phyloP scores from a whole-genome alignment of 92 coral and sea anemone genomes.

The Umimayanthus chanpuru region DNA sequence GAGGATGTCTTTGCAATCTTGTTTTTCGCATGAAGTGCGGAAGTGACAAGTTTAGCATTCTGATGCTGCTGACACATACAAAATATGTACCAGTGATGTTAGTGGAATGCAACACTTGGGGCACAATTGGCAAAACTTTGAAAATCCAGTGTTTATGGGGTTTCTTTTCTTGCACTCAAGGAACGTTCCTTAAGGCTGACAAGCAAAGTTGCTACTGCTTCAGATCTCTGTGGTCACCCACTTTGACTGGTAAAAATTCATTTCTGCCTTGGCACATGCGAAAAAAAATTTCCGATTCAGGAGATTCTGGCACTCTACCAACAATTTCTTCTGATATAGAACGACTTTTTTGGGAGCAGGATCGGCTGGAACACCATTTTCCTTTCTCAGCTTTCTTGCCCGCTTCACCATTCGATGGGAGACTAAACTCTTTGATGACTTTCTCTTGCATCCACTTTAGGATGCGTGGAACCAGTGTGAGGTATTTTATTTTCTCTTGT shows the following conservation, averaged over 20 bases:
- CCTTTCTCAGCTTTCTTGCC: not conserved
- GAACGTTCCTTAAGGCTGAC: not conserved
- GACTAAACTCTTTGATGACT: not conserved
- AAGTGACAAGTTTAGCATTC: conserved; percentile 18
- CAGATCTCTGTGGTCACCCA: not conserved
- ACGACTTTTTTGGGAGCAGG: not conserved
- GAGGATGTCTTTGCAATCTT: conserved; percentile 21
- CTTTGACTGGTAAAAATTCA: not conserved
- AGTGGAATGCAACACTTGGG: conserved; percentile 28
- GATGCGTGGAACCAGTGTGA: not conserved
- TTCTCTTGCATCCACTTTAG: not conserved
- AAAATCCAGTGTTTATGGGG: not conserved
- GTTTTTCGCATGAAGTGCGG: conserved; percentile 30
- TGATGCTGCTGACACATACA: conserved; percentile 26
- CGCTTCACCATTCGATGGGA: not conserved
- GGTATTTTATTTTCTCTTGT: not conserved
- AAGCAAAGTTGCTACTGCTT: not conserved
- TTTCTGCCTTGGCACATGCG: conserved; percentile 1
- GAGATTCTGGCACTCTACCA: not conserved
- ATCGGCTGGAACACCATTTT: not conserved
- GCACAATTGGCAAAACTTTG: not conserved
- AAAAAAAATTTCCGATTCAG: not conserved
- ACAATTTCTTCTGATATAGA: not conserved
- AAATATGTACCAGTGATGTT: conserved; percentile 1
- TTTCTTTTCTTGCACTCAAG: not conserved